These are phyloP conservation scores for Brachymystax lenok DNA, from an alignment of 2,797 vertebrate genomes.

Conservation along the genomic window DNA sequence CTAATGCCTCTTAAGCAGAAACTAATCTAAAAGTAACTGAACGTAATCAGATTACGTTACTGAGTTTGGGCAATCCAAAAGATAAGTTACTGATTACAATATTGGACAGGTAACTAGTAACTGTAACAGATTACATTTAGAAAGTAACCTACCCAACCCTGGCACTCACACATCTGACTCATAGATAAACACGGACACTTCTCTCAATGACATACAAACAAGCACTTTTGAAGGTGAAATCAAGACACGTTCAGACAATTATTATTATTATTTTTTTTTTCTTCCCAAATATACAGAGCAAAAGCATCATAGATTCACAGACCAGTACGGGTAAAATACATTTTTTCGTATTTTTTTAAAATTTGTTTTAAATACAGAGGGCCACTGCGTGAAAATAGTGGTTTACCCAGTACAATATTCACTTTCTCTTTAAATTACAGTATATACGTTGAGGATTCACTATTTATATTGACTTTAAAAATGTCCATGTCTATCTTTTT, in stretches of 20 bases:
- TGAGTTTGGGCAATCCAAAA: too few relatives aligned
- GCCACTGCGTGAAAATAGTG: conserved; percentile 70
- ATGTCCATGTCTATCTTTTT: conserved; percentile 51
- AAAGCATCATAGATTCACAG: conserved; percentile 83
- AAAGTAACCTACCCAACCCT: too few relatives aligned
- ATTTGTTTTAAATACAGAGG: conserved; percentile 63
- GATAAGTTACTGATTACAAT: too few relatives aligned
- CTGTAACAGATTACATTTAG: too few relatives aligned
- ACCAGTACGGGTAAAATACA: conserved; percentile 82
- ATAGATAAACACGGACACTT: not conserved
- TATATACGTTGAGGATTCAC: conserved; percentile 63
- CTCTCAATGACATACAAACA: conserved; percentile 11
- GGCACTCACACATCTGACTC: not conserved
- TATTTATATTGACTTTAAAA: conserved; percentile 71
- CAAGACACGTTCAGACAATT: conserved; percentile 63
- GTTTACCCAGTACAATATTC: conserved; percentile 66
- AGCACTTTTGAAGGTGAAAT: conserved; percentile 29
- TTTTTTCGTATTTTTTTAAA: conserved; percentile 41
- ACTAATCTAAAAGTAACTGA: too few relatives aligned
- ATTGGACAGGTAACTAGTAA: too few relatives aligned
- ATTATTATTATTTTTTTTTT: conserved; percentile 64
- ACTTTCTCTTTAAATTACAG: conserved; percentile 67
- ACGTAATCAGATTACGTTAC: too few relatives aligned
- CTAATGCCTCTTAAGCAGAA: too few relatives aligned
- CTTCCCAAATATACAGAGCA: conserved; percentile 82